Evolutionary conservation across 2,797 vertebrate species (phyloP), one percentile per base, ranked within the genome.

Genomic region (Leuciscus waleckii): DNA sequence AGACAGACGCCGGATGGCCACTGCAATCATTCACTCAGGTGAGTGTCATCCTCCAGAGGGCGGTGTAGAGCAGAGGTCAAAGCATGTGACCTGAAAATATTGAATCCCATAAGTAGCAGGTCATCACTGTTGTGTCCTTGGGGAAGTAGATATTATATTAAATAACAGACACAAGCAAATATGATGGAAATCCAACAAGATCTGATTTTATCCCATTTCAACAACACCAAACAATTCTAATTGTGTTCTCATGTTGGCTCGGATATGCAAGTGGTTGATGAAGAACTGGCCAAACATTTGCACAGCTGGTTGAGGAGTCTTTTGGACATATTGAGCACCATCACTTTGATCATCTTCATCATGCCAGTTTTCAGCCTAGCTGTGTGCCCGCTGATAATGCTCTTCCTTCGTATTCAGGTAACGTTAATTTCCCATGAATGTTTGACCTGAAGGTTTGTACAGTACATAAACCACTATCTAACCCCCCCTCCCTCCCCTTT

Each of bases 21-120:
- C 89, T 94, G 75, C 91, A 63, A 43, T 88, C 89, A 10, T 93
- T 94, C 85, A 93, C 92, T 76, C 94, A 92, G 92, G 93, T 95
- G 86, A 88, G 80, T 58, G 13, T 54, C 19, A 23, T 81, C 46
- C 65, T 54, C 63, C 21, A 80, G 78, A 49, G 46, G 43, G 11
- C 29, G 1, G 13, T n/a, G 43, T 68, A 21, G 78, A 9, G 63
- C 61, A 63, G 23, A 70, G 16, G 29, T 19, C 7, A 35, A 35
- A 79, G 67, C 21, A 32, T 35, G 8, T 68, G 0, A 65, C 26
- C 37, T 16, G 35, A 69, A 77, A 68, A 67, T 41, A 26, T 39
- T 56, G 51, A 37, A 58, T 58, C 32, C 21, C 2, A 39, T 11
- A n/a, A 39, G 19, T 26, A 61, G 23, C 35, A 41, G 23, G 75